Conservation (phyloP, 2,797 vertebrate species). For the Spinibarbus caldwelli region DNA sequence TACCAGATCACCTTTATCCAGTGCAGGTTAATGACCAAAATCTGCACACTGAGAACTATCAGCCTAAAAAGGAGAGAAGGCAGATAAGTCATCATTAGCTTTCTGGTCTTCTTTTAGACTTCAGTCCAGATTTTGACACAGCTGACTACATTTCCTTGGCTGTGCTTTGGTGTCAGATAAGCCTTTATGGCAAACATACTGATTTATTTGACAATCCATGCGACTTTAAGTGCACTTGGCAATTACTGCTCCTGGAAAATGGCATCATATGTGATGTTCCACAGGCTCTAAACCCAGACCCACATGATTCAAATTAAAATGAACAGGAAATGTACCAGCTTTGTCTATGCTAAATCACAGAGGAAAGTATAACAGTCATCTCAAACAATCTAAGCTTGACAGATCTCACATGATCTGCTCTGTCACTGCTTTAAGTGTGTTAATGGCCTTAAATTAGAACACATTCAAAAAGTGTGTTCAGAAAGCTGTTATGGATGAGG, state of each 20-base stretch:
- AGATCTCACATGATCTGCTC: not conserved
- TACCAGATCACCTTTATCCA: conserved; percentile 71
- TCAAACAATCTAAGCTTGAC: not conserved
- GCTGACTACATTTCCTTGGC: not conserved
- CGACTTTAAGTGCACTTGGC: not conserved
- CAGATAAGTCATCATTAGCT: conserved; percentile 1
- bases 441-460: not conserved
- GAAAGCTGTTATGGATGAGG: not conserved
- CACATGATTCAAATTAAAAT: not conserved
- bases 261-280: too few relatives aligned
- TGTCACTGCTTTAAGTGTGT: not conserved
- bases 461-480: not conserved
- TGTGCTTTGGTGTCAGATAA: conserved; percentile 10
- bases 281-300: not conserved
- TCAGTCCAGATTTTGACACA: not conserved
- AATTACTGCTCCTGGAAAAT: not conserved
- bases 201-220: conserved; percentile 3
- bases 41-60: conserved; percentile 69
- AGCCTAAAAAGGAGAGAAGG: conserved; percentile 61
- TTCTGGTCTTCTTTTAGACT: not conserved
- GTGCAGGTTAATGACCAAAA: conserved; percentile 72
- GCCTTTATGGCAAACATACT: not conserved
- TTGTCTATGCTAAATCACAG: not conserved
- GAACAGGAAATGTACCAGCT: not conserved
- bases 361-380: not conserved